phyloP scores from a whole-genome alignment of 2,797 vertebrate species.

The Rousettus madagascariensis region DNA sequence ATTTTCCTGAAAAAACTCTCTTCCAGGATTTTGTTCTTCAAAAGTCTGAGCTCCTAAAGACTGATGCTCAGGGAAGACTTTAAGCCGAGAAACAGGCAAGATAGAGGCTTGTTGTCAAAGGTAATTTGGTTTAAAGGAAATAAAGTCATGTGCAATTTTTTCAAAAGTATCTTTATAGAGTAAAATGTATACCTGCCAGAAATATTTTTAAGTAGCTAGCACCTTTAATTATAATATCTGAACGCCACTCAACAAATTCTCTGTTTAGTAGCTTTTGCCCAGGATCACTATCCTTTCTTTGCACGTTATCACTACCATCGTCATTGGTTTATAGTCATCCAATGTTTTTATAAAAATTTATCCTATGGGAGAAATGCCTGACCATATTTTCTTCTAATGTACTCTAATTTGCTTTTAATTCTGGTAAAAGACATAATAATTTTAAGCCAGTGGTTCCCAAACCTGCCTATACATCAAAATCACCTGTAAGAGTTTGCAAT shows the following conservation, averaged over 20 bases:
- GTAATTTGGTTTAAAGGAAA: conserved; percentile 32
- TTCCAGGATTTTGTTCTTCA: background rate
- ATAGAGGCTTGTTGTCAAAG: background rate
- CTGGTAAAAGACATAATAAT: background rate
- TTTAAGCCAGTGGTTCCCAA: background rate
- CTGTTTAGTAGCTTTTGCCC: background rate
- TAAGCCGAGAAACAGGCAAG: background rate
- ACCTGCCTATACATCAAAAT: background rate
- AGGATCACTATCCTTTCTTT: background rate
- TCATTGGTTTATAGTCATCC: background rate
- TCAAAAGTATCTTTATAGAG: background rate
- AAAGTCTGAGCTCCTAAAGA: background rate
- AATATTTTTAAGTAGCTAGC: background rate
- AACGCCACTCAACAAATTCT: background rate
- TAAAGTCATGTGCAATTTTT: background rate
- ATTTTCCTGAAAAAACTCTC: background rate
- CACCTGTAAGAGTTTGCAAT: background rate
- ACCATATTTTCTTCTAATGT: background rate
- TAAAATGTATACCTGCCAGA: background rate
- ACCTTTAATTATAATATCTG: background rate
- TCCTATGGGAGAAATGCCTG: background rate
- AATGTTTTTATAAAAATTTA: background rate
- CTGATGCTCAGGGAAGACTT: background rate
- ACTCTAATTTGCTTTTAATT: background rate
- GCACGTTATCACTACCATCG: background rate